Percentiles rank a stretch among this genome's conserved stretches.
phyloP scores from a whole-genome alignment of 30 jellyfish, hydroid and myxozoan species.

The Aurelia aurita region DNA sequence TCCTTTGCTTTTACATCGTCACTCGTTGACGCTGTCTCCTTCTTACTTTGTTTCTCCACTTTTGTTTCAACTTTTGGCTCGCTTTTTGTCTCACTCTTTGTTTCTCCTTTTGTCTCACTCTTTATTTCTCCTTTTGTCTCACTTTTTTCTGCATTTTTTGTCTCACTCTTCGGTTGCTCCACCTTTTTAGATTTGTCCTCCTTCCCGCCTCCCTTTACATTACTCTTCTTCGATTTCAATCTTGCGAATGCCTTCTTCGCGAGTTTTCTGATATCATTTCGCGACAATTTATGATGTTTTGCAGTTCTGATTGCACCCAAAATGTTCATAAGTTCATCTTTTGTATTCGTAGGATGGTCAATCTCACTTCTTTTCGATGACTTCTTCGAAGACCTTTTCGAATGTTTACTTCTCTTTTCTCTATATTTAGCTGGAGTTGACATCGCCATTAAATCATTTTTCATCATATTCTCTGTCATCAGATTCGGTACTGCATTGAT shows the following conservation, averaged over 20 bases:
- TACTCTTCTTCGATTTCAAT: slow-evolving; percentile 51
- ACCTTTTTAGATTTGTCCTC: slow-evolving; percentile 3
- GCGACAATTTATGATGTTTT: slow-evolving; percentile 86
- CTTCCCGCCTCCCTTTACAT: neutral
- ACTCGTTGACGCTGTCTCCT: neutral
- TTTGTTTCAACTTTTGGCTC: slow-evolving; percentile 2
- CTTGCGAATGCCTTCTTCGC: slow-evolving; percentile 97
- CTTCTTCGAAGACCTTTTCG: slow-evolving; percentile 20
- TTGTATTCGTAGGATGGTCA: slow-evolving; percentile 37
- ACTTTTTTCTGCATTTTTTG: neutral
- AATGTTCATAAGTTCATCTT: slow-evolving; percentile 81
- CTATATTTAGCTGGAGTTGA: slow-evolving; percentile 70
- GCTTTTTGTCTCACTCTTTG: slow-evolving; percentile 3
- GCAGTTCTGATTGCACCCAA: slow-evolving; percentile 82
- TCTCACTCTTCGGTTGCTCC: neutral
- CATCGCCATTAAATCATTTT: slow-evolving; percentile 83
- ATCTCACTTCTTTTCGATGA: slow-evolving; percentile 21
- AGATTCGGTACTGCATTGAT: slow-evolving; percentile 22
- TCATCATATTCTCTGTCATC: slow-evolving; percentile 61
- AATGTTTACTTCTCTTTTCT: slow-evolving; percentile 64
- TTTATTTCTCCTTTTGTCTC: neutral
- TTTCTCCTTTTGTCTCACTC: neutral
- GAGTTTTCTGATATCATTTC: slow-evolving; percentile 90
- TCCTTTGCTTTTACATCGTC: slow-evolving; percentile 3
- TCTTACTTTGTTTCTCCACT: slow-evolving; percentile 11